Percentiles rank a stretch among this genome's conserved stretches.
phyloP scores from a whole-genome alignment of 1,140 invertebrate species.

The Argopecten irradians region DNA sequence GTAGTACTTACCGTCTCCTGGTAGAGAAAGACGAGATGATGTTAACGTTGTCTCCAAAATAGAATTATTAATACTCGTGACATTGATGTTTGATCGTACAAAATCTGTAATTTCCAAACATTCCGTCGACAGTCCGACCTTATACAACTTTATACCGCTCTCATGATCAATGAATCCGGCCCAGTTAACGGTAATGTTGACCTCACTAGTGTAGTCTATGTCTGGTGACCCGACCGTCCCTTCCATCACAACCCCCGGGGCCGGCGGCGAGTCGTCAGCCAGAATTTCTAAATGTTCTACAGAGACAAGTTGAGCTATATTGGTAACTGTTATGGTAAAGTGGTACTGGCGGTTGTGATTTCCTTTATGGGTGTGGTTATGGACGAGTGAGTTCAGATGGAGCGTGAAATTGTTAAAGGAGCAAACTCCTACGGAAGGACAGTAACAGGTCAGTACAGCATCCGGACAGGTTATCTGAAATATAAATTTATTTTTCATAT shows the following conservation, averaged over 20 bases:
- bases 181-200: slow-evolving; percentile 45
- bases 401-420: slow-evolving; percentile 46
- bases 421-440: slow-evolving; percentile 57
- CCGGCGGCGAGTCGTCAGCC: slow-evolving; percentile 57
- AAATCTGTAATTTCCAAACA: slow-evolving; percentile 44
- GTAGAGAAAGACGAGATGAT: background rate
- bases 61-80: background rate
- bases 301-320: slow-evolving; percentile 45
- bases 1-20: slow-evolving; percentile 35
- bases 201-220: slow-evolving; percentile 54
- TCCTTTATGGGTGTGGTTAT: slow-evolving; percentile 50
- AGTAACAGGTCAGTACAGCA: slow-evolving; percentile 45
- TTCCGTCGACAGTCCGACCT: slow-evolving; percentile 33
- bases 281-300: slow-evolving; percentile 53
- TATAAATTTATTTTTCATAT: background rate
- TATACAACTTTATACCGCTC: slow-evolving; percentile 54
- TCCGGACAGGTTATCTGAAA: slow-evolving; percentile 34
- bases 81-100: background rate
- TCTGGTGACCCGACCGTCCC: slow-evolving; percentile 46
- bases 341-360: slow-evolving; percentile 59
- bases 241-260: slow-evolving; percentile 50
- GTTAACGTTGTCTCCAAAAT: slow-evolving; percentile 26
- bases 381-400: slow-evolving; percentile 40
- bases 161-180: slow-evolving; percentile 58
- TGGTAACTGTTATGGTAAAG: slow-evolving; percentile 57